Base-by-base conservation (phyloP, 2,113 vertebrate species). In the Pyrgilauda ruficollis region DNA sequence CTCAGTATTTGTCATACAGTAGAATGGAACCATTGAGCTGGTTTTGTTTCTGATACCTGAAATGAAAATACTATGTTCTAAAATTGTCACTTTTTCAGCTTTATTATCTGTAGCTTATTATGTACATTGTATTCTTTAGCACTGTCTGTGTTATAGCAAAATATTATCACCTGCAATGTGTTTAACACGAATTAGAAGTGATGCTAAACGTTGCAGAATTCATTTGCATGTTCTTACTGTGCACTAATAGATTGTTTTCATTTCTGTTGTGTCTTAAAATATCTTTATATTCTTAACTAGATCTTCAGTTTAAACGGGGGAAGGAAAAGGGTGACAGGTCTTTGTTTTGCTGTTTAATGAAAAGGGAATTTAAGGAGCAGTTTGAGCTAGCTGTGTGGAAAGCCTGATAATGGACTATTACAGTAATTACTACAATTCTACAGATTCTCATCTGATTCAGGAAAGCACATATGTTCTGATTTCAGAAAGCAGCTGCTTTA, bases 11-110 rank as follows among this genome's bases (percentile, higher is more conserved):
- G 98, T 98, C 98, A 98, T 98, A 97, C 98, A 98, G 98, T 98
- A 98, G 98, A 99, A 99, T 98, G 98, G 98, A 98, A 97, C 97
- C 98, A 97, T 98, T 98, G 98, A 98, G 98, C 98, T 98, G 98
- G 98, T 98, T 99, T 98, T 98, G 97, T 98, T 98, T 98, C 98
- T 98, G 98, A 98, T 99, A 98, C 98, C 98, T 98, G 98, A 99
- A 98, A 98, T 98, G 97, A 97, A 98, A 97, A 98, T 97, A 97
- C 93, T 97, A 23, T 97, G 97, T 97, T 97, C 98, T 97, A 46
- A 95, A 91, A 94, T 91, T 97, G 98, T 99, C 98, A 98, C 98
- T 98, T 97, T 98, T 98, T 98, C 96, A 91, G 98, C 98, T 98
- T 98, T 97, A 97, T 97, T 98, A 97, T 96, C 96, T 98, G 97